Conservation (phyloP, 2,888 invertebrate species). For the Drosophila neotestacea region DNA sequence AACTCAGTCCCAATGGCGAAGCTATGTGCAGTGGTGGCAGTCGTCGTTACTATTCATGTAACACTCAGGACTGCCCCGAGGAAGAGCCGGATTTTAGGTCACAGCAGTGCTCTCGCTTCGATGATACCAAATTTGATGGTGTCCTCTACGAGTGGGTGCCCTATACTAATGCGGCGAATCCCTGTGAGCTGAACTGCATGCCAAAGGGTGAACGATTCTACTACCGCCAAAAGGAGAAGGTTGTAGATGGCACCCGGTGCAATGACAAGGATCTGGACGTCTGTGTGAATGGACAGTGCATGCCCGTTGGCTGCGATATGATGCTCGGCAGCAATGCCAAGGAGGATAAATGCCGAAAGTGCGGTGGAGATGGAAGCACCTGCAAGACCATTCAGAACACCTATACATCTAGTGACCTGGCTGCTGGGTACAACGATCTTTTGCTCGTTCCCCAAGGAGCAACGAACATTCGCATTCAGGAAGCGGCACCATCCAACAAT, state of each 20-base stretch:
- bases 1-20: conserved; percentile 88
- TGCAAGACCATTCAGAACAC: conserved; percentile 92
- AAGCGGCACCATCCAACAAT: conserved; percentile 93
- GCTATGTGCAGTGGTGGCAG: conserved; percentile 91
- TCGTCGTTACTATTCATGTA: conserved; percentile 95
- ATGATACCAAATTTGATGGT: conserved; percentile 93
- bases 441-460: conserved; percentile 96
- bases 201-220: conserved; percentile 96
- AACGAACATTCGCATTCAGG: conserved; percentile 94
- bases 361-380: conserved; percentile 95
- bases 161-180: conserved; percentile 93
- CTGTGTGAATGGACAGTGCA: conserved; percentile 97
- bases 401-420: conserved; percentile 90
- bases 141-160: conserved; percentile 94
- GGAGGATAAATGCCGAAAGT: conserved; percentile 96
- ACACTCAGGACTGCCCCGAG: conserved; percentile 95
- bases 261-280: conserved; percentile 93
- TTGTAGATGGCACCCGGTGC: conserved; percentile 94
- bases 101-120: conserved; percentile 95
- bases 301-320: conserved; percentile 97
- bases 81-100: conserved; percentile 92
- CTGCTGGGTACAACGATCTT: conserved; percentile 96
- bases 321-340: conserved; percentile 94
- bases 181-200: conserved; percentile 98
- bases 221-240: conserved; percentile 92